A percentile compares a stretch with the other conserved stretches of the same genome.
phyloP scores from a whole-genome alignment of 2,888 invertebrate genomes.

The Diplazon laetatorius region DNA sequence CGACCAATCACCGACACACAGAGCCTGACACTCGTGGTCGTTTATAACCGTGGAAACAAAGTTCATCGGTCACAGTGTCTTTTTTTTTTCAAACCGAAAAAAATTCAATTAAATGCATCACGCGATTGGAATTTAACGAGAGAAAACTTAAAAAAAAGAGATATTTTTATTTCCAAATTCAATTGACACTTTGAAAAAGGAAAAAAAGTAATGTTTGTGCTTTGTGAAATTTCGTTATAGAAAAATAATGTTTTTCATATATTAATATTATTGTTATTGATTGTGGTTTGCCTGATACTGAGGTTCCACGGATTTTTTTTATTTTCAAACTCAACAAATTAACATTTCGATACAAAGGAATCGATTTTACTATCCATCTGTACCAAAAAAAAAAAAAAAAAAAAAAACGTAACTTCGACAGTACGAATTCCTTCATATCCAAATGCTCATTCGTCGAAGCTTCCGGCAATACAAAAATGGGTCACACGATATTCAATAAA shows the following conservation, averaged over 20 bases:
- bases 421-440: background rate
- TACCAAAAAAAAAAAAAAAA: background rate
- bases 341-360: background rate
- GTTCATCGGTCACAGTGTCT: background rate
- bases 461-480: background rate
- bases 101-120: background rate
- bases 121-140: background rate
- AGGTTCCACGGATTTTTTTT: background rate
- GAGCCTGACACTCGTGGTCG: background rate
- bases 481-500: background rate
- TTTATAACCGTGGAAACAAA: slow-evolving; percentile 6
- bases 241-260: background rate
- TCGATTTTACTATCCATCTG: background rate
- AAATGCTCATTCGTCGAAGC: background rate
- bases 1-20: background rate
- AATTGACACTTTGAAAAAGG: too few relatives aligned
- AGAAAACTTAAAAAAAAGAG: background rate
- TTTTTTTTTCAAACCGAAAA: too few relatives aligned
- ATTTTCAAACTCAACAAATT: background rate
- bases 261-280: background rate
- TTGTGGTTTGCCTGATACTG: too few relatives aligned
- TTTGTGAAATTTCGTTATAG: too few relatives aligned
- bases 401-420: background rate
- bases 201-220: too few relatives aligned
- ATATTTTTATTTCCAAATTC: background rate